Base-by-base conservation (phyloP, 2,797 vertebrate genomes). In the Aphelocoma californica region DNA sequence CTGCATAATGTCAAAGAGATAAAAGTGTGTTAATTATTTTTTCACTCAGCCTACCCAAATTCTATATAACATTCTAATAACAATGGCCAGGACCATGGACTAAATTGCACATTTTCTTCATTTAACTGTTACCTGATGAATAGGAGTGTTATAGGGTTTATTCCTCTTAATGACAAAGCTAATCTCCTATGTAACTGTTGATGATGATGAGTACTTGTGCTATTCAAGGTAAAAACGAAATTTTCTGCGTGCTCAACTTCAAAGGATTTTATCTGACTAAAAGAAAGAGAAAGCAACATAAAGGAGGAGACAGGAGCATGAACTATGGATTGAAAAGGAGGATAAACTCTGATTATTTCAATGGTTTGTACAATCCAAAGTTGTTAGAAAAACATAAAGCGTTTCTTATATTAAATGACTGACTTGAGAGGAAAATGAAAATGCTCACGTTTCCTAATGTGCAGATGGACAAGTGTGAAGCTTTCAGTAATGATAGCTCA, bases 321-420 rank as follows among this genome's bases (percentile, higher is more conserved):
- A 97, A 84, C 84, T 93, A 60, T 79, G 47, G 83, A 89, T 82
- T 89, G 83, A 95, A 97, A 95, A 95, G 89, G 69, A 73, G 78
- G 91, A 97, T 97, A 95, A 97, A 93, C 58, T 93, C 79, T 96
- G 95, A 97, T 97, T 96, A 97, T 97, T 91, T 95, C 87, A 88
- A 74, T 83, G 81, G 88, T 96, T 91, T 83, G 21, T 82, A 85
- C 70, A 91, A 96, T 54, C 74, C 50, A 94, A 93, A 93, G 56
- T 87, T 95, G 91, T 95, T 95, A 97, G 85, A 92, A 97, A 94
- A 96, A 95, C 71, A 94, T 64, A 91, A 89, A 93, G 72, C n/a
- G 1, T 97, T 96, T 96, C 85, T 92, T 88, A 89, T 79, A 96
- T 93, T 95, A 96, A 97, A 83, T 0, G 2, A 95, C 2, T 84